A percentile compares a stretch with the other conserved stretches of the same genome.
Evolutionary conservation across 2,797 vertebrate species (phyloP).

Genomic region (Mus minutoides): DNA sequence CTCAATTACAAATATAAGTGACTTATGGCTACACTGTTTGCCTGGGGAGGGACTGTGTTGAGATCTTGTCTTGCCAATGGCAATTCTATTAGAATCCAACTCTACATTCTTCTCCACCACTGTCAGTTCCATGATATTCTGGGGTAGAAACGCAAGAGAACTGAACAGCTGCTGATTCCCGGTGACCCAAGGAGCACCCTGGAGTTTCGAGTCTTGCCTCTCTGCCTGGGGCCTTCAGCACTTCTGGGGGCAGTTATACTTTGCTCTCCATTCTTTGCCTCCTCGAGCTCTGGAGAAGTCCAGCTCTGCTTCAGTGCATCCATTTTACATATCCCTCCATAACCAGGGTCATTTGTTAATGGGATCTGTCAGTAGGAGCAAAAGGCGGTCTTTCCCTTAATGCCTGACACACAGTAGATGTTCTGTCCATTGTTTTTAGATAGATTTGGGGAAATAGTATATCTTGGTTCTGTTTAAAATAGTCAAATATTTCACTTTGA

Average conservation of each 20-base stretch:
- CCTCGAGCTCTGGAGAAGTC: neutral
- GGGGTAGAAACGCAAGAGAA: neutral
- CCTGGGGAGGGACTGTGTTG: neutral
- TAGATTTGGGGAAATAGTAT: neutral
- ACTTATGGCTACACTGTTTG: neutral
- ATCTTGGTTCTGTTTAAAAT: slow-evolving; percentile 33
- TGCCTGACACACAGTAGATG: neutral
- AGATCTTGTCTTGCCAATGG: neutral
- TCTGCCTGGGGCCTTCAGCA: neutral
- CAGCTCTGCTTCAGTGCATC: neutral
- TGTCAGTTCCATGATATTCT: neutral
- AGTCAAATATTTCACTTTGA: neutral
- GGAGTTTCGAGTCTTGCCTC: neutral
- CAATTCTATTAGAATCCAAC: neutral
- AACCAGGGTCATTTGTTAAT: neutral
- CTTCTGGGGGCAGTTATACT: neutral
- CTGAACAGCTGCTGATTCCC: accelerated
- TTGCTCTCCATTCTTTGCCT: neutral
- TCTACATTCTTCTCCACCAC: neutral
- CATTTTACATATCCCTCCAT: neutral
- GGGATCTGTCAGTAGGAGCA: neutral
- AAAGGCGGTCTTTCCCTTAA: neutral
- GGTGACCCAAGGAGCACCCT: neutral
- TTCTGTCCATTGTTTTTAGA: neutral
- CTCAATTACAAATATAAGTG: neutral